Percentiles rank a stretch among this genome's conserved stretches.
Conservation (phyloP, 2,888 invertebrate genomes). For the Rhyacophila evoluta region DNA sequence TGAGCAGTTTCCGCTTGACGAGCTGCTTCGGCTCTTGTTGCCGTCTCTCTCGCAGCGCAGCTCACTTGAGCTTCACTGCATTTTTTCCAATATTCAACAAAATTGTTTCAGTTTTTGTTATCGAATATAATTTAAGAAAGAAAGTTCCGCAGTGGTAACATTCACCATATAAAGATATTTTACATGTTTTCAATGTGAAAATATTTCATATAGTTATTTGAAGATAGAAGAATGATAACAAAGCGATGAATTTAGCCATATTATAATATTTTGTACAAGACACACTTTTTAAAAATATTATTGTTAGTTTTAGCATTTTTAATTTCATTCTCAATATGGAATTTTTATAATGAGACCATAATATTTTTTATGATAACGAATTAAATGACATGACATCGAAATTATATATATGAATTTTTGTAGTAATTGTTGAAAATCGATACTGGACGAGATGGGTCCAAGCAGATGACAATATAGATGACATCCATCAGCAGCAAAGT, state of each 20-base stretch:
- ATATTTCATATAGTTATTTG: too few species aligned
- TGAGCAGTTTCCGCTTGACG: slow-evolving; percentile 65
- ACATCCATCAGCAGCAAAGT: background rate
- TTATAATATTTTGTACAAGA: background rate
- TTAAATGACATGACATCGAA: too few species aligned
- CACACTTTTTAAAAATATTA: background rate
- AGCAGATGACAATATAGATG: background rate
- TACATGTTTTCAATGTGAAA: too few species aligned
- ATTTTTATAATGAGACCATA: too few species aligned
- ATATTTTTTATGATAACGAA: too few species aligned
- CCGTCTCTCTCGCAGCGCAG: slow-evolving; percentile 44
- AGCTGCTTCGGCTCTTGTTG: slow-evolving; percentile 59
- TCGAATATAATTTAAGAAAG: background rate
- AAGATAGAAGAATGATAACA: background rate
- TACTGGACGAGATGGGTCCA: background rate
- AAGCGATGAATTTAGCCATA: background rate
- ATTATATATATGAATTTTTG: too few species aligned
- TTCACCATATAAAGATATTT: too few species aligned
- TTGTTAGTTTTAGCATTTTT: too few species aligned
- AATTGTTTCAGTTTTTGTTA: background rate
- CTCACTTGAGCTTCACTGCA: slow-evolving; percentile 66
- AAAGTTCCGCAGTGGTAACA: too few species aligned
- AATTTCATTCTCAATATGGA: too few species aligned
- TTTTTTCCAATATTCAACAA: slow-evolving; percentile 1
- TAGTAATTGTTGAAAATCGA: background rate